Percentiles rank a stretch among this genome's conserved stretches.
These are phyloP conservation scores for Chrysomallon squamiferum DNA, from an alignment of 1,140 invertebrate genomes.

Conservation along the genomic window DNA sequence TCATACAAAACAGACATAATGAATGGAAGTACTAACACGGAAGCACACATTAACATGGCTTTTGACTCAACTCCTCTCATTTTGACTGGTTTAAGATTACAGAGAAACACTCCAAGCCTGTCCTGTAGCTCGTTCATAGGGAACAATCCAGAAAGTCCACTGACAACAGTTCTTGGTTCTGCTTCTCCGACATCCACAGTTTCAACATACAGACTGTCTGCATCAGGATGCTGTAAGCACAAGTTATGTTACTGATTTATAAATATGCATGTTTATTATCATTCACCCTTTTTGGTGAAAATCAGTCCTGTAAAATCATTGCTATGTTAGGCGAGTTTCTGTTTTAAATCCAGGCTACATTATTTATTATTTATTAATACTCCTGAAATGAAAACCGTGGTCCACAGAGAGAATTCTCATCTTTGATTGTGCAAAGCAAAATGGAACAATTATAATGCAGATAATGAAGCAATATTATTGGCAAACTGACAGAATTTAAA, in stretches of 20 bases:
- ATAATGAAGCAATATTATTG: too few species aligned
- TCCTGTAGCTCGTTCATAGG: slow-evolving; percentile 82
- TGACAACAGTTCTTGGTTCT: slow-evolving; percentile 82
- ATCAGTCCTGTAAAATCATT: too few species aligned
- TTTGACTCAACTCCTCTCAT: slow-evolving; percentile 86
- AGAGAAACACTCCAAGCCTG: slow-evolving; percentile 80
- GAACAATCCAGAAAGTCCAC: slow-evolving; percentile 86
- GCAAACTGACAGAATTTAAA: too few species aligned
- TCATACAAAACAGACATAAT: slow-evolving; percentile 78
- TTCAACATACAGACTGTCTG: slow-evolving; percentile 88
- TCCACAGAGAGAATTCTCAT: too few species aligned
- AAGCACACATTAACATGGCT: slow-evolving; percentile 67
- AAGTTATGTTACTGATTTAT: background rate
- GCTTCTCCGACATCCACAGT: slow-evolving; percentile 88
- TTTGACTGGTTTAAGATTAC: slow-evolving; percentile 90
- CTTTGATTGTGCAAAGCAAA: too few species aligned
- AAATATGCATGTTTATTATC: too few species aligned
- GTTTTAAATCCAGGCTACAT: too few species aligned
- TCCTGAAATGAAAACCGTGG: too few species aligned
- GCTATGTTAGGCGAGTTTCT: background rate
- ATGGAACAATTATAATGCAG: too few species aligned
- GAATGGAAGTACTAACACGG: slow-evolving; percentile 40
- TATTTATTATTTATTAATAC: too few species aligned
- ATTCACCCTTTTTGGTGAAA: too few species aligned
- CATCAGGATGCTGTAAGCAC: slow-evolving; percentile 78